Percentiles rank a stretch among this genome's conserved stretches.
phyloP scores from a whole-genome alignment of 2,113 vertebrate genomes.

The Rhineura floridana region DNA sequence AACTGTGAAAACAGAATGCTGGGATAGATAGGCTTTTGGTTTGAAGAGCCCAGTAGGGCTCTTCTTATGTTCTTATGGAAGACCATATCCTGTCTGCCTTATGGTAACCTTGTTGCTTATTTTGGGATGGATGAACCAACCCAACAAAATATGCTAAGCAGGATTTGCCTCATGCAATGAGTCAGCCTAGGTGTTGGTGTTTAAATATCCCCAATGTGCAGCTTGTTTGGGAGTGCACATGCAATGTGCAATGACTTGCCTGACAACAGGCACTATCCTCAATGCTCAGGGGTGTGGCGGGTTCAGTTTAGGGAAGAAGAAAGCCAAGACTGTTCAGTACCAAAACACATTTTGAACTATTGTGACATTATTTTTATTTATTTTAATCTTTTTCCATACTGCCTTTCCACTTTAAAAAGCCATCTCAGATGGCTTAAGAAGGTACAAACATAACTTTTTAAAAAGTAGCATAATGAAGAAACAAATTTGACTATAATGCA shows the following conservation, averaged over 20 bases:
- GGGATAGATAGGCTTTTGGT: background rate
- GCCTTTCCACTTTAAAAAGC: background rate
- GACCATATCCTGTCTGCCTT: background rate
- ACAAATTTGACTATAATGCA: background rate
- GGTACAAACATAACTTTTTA: background rate
- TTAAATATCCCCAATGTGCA: background rate
- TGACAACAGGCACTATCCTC: background rate
- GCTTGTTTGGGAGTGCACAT: background rate
- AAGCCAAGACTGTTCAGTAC: background rate
- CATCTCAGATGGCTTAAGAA: background rate
- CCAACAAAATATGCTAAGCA: background rate
- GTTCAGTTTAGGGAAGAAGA: background rate
- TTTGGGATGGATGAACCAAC: background rate
- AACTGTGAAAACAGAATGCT: background rate
- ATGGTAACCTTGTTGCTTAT: background rate
- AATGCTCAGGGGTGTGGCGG: background rate
- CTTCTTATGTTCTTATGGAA: background rate
- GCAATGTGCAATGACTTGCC: background rate
- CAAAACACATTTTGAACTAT: background rate
- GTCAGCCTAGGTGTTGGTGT: conserved; percentile 9
- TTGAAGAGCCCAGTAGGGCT: background rate
- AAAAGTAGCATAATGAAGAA: background rate
- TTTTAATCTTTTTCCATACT: background rate
- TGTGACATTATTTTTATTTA: background rate
- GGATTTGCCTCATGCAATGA: background rate